These are phyloP conservation scores for Meteorus sp. DNA, from an alignment of 1,140 invertebrate genomes.

Conservation along the genomic window DNA sequence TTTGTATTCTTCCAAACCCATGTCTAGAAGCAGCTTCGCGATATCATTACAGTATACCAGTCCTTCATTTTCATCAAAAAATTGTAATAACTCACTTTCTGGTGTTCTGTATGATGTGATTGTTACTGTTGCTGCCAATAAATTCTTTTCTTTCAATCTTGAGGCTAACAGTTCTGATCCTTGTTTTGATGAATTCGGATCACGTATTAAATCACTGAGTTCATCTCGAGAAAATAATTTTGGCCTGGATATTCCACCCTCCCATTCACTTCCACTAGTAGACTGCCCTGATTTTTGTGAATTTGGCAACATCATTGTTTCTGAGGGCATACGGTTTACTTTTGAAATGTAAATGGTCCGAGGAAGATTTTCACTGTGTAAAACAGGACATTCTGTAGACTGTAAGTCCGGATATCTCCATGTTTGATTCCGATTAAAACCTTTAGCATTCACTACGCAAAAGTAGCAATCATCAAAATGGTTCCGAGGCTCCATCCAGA, in stretches of 20 bases:
- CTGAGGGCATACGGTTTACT: conserved; percentile 9
- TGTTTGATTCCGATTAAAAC: conserved; percentile 18
- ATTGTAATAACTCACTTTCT: conserved; percentile 6
- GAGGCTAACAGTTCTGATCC: conserved; percentile 35
- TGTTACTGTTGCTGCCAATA: conserved; percentile 3
- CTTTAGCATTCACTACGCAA: conserved; percentile 27
- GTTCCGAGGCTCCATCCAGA: conserved; percentile 33
- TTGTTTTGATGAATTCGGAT: conserved; percentile 36
- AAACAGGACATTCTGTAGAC: conserved; percentile 12
- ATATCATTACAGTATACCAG: conserved; percentile 14
- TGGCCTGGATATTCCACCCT: too few relatives aligned
- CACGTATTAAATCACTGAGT: conserved; percentile 41
- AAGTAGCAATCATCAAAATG: conserved; percentile 34
- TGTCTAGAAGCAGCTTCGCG: conserved; percentile 9
- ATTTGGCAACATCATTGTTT: conserved; percentile 7
- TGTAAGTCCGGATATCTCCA: conserved; percentile 13
- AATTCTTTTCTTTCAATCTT: conserved; percentile 29
- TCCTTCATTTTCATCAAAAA: conserved; percentile 2
- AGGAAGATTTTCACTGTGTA: conserved; percentile 10
- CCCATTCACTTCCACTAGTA: conserved; percentile 18
- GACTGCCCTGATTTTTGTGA: too few relatives aligned
- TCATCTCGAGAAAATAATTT: conserved; percentile 32
- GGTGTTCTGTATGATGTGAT: conserved; percentile 18
- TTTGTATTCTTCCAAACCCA: conserved; percentile 11
- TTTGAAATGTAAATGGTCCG: conserved; percentile 17